phyloP scores from a whole-genome alignment of 2,797 vertebrate genomes.

The Pelochelys cantorii region DNA sequence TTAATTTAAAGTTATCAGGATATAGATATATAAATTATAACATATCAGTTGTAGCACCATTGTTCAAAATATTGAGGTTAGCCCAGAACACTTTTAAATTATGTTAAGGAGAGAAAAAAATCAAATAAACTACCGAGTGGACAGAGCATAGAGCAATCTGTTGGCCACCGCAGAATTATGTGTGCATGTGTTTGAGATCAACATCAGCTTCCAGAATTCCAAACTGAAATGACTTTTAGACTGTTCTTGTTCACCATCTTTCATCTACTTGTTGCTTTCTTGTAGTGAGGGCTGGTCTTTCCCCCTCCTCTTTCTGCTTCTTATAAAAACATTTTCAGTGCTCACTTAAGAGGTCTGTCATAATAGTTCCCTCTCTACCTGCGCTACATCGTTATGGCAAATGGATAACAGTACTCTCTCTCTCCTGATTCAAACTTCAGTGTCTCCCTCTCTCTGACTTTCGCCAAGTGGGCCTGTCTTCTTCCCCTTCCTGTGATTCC shows the following conservation, averaged over 20 bases:
- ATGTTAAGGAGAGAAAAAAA: conserved; percentile 8
- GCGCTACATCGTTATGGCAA: not conserved
- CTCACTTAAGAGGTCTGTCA: not conserved
- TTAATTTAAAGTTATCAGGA: conserved; percentile 18
- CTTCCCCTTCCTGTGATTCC: not conserved
- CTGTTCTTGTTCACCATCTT: conserved; percentile 33
- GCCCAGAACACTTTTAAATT: conserved; percentile 23
- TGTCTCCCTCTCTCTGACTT: not conserved
- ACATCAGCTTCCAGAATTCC: not conserved
- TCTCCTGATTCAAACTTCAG: not conserved
- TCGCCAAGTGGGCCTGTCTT: not conserved
- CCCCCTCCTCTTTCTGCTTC: not conserved
- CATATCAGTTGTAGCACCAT: conserved; percentile 5
- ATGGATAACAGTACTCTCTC: not conserved
- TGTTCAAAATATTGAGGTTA: conserved; percentile 20
- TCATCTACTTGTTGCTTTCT: not conserved
- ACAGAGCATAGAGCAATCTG: not conserved
- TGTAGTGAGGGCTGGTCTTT: not conserved
- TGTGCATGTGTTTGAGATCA: conserved; percentile 26
- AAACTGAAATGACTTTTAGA: not conserved
- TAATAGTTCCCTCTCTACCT: not conserved
- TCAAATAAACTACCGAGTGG: not conserved
- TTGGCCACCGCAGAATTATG: conserved; percentile 2
- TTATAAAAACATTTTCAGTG: not conserved
- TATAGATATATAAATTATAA: conserved; percentile 7